Conservation (phyloP, 2,113 vertebrate genomes). For the Odontesthes bonariensis region DNA sequence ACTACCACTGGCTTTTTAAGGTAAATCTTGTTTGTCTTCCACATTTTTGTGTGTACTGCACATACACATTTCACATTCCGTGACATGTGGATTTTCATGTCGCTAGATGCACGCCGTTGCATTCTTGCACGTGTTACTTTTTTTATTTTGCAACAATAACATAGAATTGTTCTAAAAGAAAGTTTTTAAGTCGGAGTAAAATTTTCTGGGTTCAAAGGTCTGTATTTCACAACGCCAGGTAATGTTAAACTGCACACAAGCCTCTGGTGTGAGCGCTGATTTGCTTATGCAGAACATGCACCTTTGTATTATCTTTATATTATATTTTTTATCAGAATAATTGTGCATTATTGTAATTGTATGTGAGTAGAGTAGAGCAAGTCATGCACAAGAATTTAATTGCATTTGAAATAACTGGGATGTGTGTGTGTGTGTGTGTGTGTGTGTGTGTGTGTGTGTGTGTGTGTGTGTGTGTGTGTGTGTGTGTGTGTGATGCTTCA, state of each 20-base stretch:
- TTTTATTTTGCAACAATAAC: not conserved
- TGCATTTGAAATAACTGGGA: slow-evolving; percentile 6
- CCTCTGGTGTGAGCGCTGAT: not conserved
- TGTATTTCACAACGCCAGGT: not conserved
- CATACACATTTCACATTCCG: too few species aligned
- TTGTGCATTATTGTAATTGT: not conserved
- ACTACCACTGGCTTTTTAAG: not conserved
- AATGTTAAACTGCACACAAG: not conserved
- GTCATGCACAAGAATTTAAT: slow-evolving; percentile 55
- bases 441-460: slow-evolving; percentile 34
- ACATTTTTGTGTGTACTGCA: not conserved
- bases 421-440: slow-evolving; percentile 37
- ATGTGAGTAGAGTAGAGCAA: not conserved
- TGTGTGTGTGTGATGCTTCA: slow-evolving; percentile 19
- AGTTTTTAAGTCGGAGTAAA: not conserved
- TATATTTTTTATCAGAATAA: not conserved
- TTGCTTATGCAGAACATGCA: not conserved
- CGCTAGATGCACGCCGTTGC: not conserved
- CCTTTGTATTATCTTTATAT: not conserved
- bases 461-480: slow-evolving; percentile 16
- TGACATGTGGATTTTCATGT: not conserved
- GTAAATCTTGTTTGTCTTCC: not conserved
- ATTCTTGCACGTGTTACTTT: not conserved
- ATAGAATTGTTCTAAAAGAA: not conserved
- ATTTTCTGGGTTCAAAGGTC: slow-evolving; percentile 2